A percentile compares a stretch with the other conserved stretches of the same genome.
Evolutionary conservation across 2,113 vertebrate genomes (phyloP).

Genomic region (Circaetus gallicus): DNA sequence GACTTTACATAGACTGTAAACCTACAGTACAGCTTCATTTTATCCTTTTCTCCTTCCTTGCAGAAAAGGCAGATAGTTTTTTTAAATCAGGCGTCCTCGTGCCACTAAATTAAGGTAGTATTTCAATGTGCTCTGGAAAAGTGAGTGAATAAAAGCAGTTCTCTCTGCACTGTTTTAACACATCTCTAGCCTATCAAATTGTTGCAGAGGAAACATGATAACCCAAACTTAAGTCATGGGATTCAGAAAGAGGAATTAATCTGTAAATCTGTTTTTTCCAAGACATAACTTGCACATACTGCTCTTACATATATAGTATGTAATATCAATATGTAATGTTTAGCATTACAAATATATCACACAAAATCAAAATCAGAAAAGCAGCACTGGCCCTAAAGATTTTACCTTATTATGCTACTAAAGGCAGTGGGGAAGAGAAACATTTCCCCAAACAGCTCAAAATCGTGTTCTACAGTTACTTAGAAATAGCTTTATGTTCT

Average conservation of each 20-base stretch:
- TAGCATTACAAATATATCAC: background rate
- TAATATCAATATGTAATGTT: background rate
- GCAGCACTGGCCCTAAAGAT: background rate
- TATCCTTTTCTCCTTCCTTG: background rate
- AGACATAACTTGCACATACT: background rate
- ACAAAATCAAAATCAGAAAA: background rate
- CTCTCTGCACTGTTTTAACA: background rate
- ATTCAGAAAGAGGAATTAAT: background rate
- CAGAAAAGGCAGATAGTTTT: background rate
- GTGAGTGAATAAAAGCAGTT: background rate
- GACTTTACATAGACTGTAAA: background rate
- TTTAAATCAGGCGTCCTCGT: background rate
- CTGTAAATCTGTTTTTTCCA: background rate
- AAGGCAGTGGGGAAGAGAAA: background rate
- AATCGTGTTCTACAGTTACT: background rate
- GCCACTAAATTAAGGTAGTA: background rate
- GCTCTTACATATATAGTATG: background rate
- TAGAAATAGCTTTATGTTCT: background rate
- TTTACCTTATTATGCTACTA: background rate
- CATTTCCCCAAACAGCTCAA: background rate
- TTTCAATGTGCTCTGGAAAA: background rate
- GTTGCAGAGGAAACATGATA: background rate
- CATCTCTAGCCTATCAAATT: background rate
- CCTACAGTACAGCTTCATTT: background rate
- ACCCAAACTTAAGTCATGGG: background rate